Evolutionary conservation across 2,797 vertebrate genomes (phyloP), one percentile per base, ranked within the genome.

Genomic region (Propithecus deckenii): DNA sequence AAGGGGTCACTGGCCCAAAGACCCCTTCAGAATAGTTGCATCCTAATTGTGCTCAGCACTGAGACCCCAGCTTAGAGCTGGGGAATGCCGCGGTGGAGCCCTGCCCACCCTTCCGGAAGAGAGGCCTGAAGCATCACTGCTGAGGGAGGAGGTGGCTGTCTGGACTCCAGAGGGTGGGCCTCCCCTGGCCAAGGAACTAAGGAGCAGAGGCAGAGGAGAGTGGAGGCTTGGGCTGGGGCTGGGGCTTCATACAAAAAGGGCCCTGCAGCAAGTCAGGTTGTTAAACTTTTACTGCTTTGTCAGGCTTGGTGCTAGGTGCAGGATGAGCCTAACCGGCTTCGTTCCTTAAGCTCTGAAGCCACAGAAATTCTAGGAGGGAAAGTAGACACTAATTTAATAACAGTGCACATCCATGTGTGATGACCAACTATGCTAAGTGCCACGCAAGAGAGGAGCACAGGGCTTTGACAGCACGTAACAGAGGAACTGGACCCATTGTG

Each of bases 361-460:
- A 69, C n/a, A 41, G 81, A 41, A 84, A 71, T 43, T 65, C 80
- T 32, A 30, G 88, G 75, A 76, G 48, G 85, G 76, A 84, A 48
- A 57, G 92, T 57, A 48, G 86, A 30, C 50, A 0, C 32, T 14
- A 18, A 71, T 48, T 30, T 32, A 88, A 32, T 75, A 69, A 32
- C 4, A 7, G 0, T 7, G 65, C 50, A n/a, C 52, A 15, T n/a
- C 28, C 18, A 0, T 2, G 9, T 32, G 38, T 46, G 93, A 48
- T 1, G 57, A 81, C 7, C 41, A 65, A 8, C 81, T 50, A 15
- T 23, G 69, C 79, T 25, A 23, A 61, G 79, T 1, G 43, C 72
- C n/a, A 8, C 0, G 5, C 6, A 4, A 38, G 67, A 59, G n/a
- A 63, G 22, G 59, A 50, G 50, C 22, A 2, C 1, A 2, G 69